Evolutionary conservation across 2,888 invertebrate genomes (phyloP).

Genomic region (Rhyacophila evoluta): DNA sequence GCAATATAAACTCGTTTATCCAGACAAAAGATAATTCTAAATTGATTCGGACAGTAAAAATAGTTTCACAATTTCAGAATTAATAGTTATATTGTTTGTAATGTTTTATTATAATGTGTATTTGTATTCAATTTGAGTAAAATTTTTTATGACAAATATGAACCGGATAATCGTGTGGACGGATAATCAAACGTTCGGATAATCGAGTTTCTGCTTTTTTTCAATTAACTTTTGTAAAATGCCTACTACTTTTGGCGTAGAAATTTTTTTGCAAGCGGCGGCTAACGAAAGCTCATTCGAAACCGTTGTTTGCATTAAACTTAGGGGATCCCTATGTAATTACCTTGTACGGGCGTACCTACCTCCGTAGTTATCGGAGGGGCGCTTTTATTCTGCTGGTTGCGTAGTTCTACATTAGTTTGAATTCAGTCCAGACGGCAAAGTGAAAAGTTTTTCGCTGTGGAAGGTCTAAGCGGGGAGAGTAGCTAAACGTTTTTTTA

Average conservation of each 20-base stretch:
- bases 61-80: too few relatives aligned
- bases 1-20: too few relatives aligned
- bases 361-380: conserved; percentile 1
- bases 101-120: too few relatives aligned
- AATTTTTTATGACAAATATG: too few relatives aligned
- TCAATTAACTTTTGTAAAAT: not conserved
- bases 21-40: too few relatives aligned
- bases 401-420: conserved; percentile 36
- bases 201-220: not conserved
- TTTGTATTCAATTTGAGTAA: too few relatives aligned
- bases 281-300: not conserved
- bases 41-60: too few relatives aligned
- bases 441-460: conserved; percentile 32
- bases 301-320: conserved; percentile 46
- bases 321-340: conserved; percentile 51
- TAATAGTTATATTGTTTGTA: too few relatives aligned
- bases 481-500: not conserved
- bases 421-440: conserved; percentile 29
- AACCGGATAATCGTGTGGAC: too few relatives aligned
- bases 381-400: conserved; percentile 2
- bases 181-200: too few relatives aligned
- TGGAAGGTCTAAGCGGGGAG: not conserved
- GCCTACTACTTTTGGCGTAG: not conserved
- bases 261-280: not conserved
- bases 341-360: conserved; percentile 25